phyloP scores from a whole-genome alignment of 2,113 vertebrate genomes.

The Collichthys lucidus region DNA sequence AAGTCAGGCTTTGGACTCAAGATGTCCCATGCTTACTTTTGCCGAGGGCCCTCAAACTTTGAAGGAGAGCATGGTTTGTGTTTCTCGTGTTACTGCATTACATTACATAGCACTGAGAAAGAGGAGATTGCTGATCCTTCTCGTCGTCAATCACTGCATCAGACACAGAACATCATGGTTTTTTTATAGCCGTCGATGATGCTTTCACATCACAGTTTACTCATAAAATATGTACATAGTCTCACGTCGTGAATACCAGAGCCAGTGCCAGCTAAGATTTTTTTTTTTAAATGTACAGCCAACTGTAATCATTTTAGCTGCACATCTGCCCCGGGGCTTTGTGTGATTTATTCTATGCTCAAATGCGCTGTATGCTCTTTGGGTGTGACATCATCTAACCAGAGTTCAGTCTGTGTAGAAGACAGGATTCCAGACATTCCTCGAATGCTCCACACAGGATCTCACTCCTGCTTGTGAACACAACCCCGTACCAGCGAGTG shows the following conservation, averaged over 20 bases:
- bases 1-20: slow-evolving; percentile 11
- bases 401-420: slow-evolving; percentile 47
- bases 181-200: neutral
- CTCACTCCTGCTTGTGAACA: slow-evolving; percentile 74
- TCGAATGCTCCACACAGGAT: slow-evolving; percentile 75
- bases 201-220: neutral
- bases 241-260: neutral
- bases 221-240: neutral
- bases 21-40: slow-evolving; percentile 31
- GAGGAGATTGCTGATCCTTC: neutral
- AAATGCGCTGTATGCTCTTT: slow-evolving; percentile 32
- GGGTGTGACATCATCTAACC: slow-evolving; percentile 71
- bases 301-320: neutral
- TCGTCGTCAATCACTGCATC: neutral
- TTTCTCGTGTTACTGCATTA: neutral
- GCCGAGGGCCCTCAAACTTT: neutral
- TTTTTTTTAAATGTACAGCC: neutral
- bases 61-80: neutral
- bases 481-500: slow-evolving; percentile 59
- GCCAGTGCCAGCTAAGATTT: no score
- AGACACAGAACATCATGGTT: neutral
- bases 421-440: slow-evolving; percentile 78
- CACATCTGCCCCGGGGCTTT: slow-evolving; percentile 6
- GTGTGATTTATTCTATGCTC: slow-evolving; percentile 28
- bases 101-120: neutral